phyloP scores from a whole-genome alignment of 2,888 invertebrate species.

The Drosophila incognita region DNA sequence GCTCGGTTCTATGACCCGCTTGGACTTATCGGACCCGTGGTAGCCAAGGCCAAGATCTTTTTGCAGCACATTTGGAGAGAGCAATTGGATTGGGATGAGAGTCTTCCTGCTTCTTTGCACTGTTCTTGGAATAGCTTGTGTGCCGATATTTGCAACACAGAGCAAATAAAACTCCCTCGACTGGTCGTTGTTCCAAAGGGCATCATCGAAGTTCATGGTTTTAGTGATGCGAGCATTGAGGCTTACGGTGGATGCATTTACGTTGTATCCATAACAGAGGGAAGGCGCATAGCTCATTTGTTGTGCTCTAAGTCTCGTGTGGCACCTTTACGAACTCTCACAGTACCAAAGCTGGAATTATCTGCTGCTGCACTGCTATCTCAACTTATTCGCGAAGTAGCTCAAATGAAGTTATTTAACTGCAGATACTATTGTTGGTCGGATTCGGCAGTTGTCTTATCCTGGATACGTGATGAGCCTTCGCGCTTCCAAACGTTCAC shows the following conservation, averaged over 20 bases:
- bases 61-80: not conserved
- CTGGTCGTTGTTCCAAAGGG: not conserved
- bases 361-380: not conserved
- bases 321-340: not conserved
- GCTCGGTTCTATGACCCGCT: constrained; percentile 4
- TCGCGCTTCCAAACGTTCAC: no score
- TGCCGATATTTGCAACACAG: not conserved
- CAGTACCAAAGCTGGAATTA: not conserved
- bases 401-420: not conserved
- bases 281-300: not conserved
- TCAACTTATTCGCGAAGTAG: not conserved
- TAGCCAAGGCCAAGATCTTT: not conserved
- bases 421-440: not conserved
- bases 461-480: no score
- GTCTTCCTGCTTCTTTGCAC: not conserved
- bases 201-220: not conserved
- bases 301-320: constrained; percentile 6
- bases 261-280: not conserved
- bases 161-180: no score
- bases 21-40: not conserved
- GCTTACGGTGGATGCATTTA: not conserved
- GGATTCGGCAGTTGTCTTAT: no score
- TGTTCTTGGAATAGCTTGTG: not conserved
- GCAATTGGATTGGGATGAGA: constrained; percentile 2
- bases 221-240: not conserved